A percentile compares a stretch with the other conserved stretches of the same genome.
phyloP scores from a whole-genome alignment of 2,888 invertebrate genomes.

The Syrista parreyssii region DNA sequence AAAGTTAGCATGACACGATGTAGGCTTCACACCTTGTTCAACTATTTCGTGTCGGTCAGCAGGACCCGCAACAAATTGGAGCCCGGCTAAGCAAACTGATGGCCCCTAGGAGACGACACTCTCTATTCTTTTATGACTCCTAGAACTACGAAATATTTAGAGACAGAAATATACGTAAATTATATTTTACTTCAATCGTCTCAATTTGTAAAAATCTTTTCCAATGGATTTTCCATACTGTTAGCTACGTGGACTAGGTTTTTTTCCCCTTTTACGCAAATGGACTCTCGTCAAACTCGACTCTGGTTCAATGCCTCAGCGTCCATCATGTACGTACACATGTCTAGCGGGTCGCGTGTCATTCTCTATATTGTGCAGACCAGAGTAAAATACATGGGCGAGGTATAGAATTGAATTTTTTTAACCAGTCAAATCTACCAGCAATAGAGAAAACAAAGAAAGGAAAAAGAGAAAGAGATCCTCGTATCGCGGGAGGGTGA shows the following conservation, averaged over 20 bases:
- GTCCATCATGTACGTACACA: not conserved
- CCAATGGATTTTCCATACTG: not conserved
- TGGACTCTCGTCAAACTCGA: not conserved
- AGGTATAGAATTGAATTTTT: not conserved
- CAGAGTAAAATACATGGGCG: not conserved
- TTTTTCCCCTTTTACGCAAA: not conserved
- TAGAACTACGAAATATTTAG: not conserved
- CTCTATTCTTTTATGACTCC: not conserved
- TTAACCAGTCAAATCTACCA: not conserved
- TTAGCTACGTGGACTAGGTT: not conserved
- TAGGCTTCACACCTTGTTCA: conserved; percentile 4
- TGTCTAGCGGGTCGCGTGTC: conserved; percentile 15
- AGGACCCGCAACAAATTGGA: conserved; percentile 37
- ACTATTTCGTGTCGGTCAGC: not conserved
- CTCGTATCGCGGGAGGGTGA: conserved; percentile 10
- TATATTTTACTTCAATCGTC: not conserved
- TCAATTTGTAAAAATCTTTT: not conserved
- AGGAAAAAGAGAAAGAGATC: conserved; percentile 11
- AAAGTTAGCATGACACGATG: conserved; percentile 12
- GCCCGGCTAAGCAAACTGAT: conserved; percentile 35
- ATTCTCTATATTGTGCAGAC: conserved; percentile 7
- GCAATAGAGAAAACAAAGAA: not conserved
- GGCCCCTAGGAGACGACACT: not conserved
- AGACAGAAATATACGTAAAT: not conserved
- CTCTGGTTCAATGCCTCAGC: not conserved